Base-by-base conservation (phyloP, 2,113 vertebrate genomes). In the Gulo gulo region DNA sequence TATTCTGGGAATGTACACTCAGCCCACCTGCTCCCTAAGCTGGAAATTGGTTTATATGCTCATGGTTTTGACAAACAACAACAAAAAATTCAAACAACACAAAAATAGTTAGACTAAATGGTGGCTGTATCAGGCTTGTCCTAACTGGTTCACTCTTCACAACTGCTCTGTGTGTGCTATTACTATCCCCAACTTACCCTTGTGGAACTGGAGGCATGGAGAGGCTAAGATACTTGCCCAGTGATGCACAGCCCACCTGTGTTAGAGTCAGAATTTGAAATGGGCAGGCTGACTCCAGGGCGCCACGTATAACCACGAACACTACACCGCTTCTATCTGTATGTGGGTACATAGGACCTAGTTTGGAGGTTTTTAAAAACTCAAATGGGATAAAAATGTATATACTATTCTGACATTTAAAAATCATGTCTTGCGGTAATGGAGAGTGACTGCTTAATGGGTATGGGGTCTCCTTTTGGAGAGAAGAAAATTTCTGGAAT, bases 291-390 rank as follows among this genome's bases (percentile, higher is more conserved):
- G 63, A n/a, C 9, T 65, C 67, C 63, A 24, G 39, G 80, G n/a
- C 8, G 3, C 55, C 18, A 4, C 3, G 14, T 14, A 39, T 71
- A 65, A 12, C 11, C 24, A 18, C 1, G 4, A 9, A 8, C 36
- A 36, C 42, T 47, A 18, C 8, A 11, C 18, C 3, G 10, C 14
- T 4, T 82, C 42, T 57, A 3, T 21, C 67, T 26, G 20, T n/a
- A 4, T 4, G 6, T 5, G 26, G 23, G 14, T 3, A 12, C 11
- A 7, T 9, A 80, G 26, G 63, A 39, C 57, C 26, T 15, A 52
- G 16, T 73, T 21, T 61, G n/a, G 55, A 85, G 50, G 47, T 61
- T 63, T 76, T 47, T 12, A 15, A 84, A 87, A 85, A 26, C 7
- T 13, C 15, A 91, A 71, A 23, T 26, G 9, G 15, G 6, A 20